Conservation (phyloP, 30 jellyfish, hydroid and myxozoan species). For the Pelagia noctiluca region DNA sequence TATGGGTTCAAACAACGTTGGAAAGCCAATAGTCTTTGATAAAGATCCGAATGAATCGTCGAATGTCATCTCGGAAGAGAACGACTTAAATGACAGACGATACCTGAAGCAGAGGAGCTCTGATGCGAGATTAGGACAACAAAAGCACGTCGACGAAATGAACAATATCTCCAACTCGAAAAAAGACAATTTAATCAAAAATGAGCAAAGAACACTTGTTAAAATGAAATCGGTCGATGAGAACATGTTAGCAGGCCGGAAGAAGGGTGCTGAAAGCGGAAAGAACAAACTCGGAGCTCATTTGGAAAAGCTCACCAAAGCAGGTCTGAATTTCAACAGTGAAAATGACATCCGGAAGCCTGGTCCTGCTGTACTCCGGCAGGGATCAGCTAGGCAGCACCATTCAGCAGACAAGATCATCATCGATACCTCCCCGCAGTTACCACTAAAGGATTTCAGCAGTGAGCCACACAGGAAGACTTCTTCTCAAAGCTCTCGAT, state of each 20-base stretch:
- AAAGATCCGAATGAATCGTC: no score
- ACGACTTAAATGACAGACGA: not conserved
- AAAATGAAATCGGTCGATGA: constrained; percentile 61
- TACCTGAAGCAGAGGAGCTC: constrained; percentile 32
- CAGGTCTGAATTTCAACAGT: constrained; percentile 46
- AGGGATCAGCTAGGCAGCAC: constrained; percentile 13
- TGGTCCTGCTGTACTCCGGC: constrained; percentile 2
- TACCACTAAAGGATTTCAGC: not conserved
- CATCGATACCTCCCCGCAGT: not conserved
- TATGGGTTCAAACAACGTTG: no score
- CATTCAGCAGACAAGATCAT: constrained; percentile 20
- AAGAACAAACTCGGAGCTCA: constrained; percentile 59
- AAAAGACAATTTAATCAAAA: constrained; percentile 2
- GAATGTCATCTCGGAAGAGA: not conserved
- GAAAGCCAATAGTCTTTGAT: no score
- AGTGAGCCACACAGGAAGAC: not conserved
- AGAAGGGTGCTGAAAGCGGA: constrained; percentile 25
- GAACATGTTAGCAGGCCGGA: constrained; percentile 7
- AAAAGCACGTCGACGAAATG: constrained; percentile 22
- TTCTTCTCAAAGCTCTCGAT: constrained; percentile 12
- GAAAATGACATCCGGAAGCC: constrained; percentile 4
- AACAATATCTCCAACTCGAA: not conserved
- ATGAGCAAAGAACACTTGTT: not conserved
- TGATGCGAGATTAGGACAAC: constrained; percentile 56
- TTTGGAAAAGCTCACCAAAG: constrained; percentile 63